Conservation (phyloP, 2,888 invertebrate species). For the Pocota personata region DNA sequence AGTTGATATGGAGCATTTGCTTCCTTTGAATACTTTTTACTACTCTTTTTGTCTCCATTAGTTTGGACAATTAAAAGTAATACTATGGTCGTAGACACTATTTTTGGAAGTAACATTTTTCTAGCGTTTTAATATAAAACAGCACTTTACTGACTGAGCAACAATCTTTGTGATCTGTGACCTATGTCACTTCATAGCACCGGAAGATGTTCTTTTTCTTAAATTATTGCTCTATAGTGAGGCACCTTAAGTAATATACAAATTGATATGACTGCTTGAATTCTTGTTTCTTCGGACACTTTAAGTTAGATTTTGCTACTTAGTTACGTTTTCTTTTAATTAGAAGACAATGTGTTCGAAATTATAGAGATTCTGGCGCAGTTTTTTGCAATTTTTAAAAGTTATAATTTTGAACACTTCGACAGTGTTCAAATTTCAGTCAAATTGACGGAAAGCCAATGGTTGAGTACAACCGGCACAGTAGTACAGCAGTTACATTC, state of each 20-base stretch:
- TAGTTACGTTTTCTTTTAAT: neutral
- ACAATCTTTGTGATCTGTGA: slow-evolving; percentile 1
- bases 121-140: neutral
- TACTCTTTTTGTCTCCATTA: slow-evolving; percentile 77
- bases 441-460: neutral
- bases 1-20: slow-evolving; percentile 78
- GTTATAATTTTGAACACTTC: neutral
- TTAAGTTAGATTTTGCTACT: neutral
- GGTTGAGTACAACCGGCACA: neutral
- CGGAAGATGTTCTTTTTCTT: neutral
- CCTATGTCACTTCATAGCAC: neutral
- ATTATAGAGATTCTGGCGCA: neutral
- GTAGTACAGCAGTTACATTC: neutral
- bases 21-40: slow-evolving; percentile 80
- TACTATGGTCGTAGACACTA: slow-evolving; percentile 18
- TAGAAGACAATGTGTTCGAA: neutral
- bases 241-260: neutral
- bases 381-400: neutral
- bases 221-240: neutral
- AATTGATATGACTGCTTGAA: neutral
- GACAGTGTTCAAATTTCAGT: neutral
- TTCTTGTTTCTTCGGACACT: neutral
- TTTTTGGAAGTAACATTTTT: slow-evolving; percentile 51
- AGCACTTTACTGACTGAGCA: neutral
- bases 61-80: slow-evolving; percentile 35